Conservation (phyloP, 2,113 vertebrate species). For the Nycticryphes semicollaris region DNA sequence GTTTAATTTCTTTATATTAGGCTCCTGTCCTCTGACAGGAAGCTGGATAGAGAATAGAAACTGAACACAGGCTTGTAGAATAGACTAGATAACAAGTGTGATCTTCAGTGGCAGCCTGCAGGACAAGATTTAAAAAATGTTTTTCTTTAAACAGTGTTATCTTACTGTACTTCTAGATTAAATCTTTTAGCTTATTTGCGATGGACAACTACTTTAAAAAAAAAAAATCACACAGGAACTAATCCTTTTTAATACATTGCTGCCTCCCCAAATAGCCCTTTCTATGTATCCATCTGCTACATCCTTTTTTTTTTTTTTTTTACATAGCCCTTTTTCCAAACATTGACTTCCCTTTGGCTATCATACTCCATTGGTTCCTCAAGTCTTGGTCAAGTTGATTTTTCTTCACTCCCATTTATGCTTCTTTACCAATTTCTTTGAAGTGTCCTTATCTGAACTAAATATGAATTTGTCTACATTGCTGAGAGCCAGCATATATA, state of each 20-base stretch:
- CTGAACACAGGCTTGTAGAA: neutral
- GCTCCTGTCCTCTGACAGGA: slow-evolving; percentile 13
- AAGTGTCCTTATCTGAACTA: slow-evolving; percentile 39
- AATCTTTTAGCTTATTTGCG: neutral
- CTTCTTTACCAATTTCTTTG: slow-evolving; percentile 34
- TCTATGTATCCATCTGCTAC: neutral
- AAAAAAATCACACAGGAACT: neutral
- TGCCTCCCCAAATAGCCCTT: neutral
- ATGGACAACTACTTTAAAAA: neutral
- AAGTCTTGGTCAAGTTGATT: slow-evolving; percentile 24
- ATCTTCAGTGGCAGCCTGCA: neutral
- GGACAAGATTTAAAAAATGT: neutral
- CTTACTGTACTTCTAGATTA: neutral
- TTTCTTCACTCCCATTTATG: slow-evolving; percentile 10
- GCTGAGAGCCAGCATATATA: neutral
- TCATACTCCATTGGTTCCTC: neutral
- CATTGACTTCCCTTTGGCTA: slow-evolving; percentile 20
- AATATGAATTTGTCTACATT: slow-evolving; percentile 27
- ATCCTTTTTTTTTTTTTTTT: slow-evolving; percentile 9
- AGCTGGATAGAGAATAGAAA: slow-evolving; percentile 26
- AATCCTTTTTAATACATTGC: neutral
- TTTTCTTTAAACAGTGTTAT: slow-evolving; percentile 16
- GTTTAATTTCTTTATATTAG: slow-evolving; percentile 55
- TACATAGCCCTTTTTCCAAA: neutral
- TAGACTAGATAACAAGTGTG: neutral